These are phyloP conservation scores for Hyperoodon ampullatus DNA, from an alignment of 2,113 vertebrate species.

Conservation along the genomic window DNA sequence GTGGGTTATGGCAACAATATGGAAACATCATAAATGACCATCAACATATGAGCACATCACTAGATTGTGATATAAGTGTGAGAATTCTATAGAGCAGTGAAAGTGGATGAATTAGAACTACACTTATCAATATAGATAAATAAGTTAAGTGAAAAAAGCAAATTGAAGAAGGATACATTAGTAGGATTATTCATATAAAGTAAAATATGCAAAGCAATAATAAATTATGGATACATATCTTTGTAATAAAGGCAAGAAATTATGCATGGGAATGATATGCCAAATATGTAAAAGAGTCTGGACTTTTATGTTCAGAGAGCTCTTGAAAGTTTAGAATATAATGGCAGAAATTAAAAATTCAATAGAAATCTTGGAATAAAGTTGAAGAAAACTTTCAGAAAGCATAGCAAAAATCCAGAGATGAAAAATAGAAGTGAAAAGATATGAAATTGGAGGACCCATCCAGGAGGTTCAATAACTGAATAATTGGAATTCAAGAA, in stretches of 20 bases:
- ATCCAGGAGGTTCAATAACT: background rate
- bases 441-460: background rate
- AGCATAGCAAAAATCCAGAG: background rate
- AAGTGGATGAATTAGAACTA: background rate
- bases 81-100: background rate
- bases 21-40: background rate
- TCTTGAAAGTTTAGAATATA: background rate
- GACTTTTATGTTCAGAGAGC: background rate
- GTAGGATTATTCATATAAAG: background rate
- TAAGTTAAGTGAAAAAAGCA: background rate
- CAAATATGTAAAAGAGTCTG: background rate
- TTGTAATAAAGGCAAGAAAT: background rate
- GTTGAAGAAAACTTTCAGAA: background rate
- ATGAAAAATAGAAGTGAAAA: background rate
- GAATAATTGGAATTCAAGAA: background rate
- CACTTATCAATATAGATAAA: too few relatives aligned
- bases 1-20: background rate
- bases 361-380: background rate
- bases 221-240: background rate
- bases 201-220: background rate
- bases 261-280: background rate
- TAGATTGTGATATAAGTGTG: background rate
- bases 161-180: background rate
- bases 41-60: background rate
- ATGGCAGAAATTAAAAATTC: background rate